These are phyloP conservation scores for Neostethus bicornis DNA, from an alignment of 2,797 vertebrate genomes.

Conservation along the genomic window DNA sequence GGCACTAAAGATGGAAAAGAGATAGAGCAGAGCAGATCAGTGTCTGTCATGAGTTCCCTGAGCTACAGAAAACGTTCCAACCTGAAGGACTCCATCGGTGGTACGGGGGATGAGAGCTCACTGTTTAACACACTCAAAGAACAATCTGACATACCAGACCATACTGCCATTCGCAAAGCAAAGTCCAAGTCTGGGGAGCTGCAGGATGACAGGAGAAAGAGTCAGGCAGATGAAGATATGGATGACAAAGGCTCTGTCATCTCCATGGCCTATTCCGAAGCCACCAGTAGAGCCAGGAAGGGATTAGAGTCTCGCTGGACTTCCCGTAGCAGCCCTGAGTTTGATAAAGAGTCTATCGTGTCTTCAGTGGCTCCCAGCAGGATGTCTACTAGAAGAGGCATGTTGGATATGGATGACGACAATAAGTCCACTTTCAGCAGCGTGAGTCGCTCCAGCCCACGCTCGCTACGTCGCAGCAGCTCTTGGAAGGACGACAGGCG, in stretches of 20 bases:
- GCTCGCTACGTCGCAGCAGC: slow-evolving; percentile 78
- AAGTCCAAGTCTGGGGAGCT: slow-evolving; percentile 72
- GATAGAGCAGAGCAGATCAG: slow-evolving; percentile 81
- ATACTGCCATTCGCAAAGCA: slow-evolving; percentile 79
- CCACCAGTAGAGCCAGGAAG: slow-evolving; percentile 81
- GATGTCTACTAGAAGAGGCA: slow-evolving; percentile 76
- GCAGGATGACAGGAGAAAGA: slow-evolving; percentile 72
- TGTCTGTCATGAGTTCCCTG: slow-evolving; percentile 91
- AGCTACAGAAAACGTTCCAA: slow-evolving; percentile 94
- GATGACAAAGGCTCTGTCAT: slow-evolving; percentile 84
- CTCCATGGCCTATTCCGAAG: slow-evolving; percentile 85
- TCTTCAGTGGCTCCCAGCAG: slow-evolving; percentile 85
- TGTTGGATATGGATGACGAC: slow-evolving; percentile 82
- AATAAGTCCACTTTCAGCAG: slow-evolving; percentile 81
- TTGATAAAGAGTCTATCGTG: slow-evolving; percentile 83
- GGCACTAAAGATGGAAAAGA: slow-evolving; percentile 81
- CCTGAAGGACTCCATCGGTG: slow-evolving; percentile 93
- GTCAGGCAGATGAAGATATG: slow-evolving; percentile 66
- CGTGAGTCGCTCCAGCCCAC: slow-evolving; percentile 80
- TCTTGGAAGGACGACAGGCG: slow-evolving; percentile 85
- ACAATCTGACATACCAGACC: slow-evolving; percentile 82
- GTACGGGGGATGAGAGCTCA: slow-evolving; percentile 86
- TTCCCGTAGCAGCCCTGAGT: slow-evolving; percentile 79
- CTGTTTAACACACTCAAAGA: slow-evolving; percentile 89
- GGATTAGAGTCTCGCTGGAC: slow-evolving; percentile 90